These are phyloP conservation scores for Didymodactylos carnosus DNA, from an alignment of 2,888 invertebrate genomes.

Conservation along the genomic window DNA sequence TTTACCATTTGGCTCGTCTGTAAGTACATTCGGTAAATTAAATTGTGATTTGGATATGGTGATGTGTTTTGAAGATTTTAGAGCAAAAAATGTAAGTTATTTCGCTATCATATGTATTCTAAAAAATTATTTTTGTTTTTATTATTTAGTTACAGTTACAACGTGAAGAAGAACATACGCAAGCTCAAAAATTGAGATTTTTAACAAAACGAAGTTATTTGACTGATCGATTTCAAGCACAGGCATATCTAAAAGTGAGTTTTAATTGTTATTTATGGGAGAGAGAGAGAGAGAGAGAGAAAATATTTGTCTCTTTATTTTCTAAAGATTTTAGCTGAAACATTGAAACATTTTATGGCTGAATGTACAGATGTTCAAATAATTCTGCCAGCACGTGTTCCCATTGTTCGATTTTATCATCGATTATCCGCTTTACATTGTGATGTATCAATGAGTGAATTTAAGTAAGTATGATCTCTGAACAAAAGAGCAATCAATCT, in stretches of 20 bases:
- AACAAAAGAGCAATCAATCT: too few species aligned
- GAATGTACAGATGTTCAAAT: constrained; percentile 1
- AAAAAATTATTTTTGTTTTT: not conserved
- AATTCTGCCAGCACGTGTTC: constrained; percentile 10
- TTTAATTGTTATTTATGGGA: too few species aligned
- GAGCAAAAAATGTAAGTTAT: not conserved
- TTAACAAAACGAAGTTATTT: not conserved
- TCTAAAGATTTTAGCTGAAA: not conserved
- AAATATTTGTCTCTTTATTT: too few species aligned
- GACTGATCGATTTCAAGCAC: constrained; percentile 3
- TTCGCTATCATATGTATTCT: too few species aligned
- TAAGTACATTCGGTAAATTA: constrained; percentile 66
- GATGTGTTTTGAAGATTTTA: constrained; percentile 21
- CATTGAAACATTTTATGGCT: constrained; percentile 2
- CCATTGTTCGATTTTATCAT: constrained; percentile 7
- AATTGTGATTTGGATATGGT: constrained; percentile 64
- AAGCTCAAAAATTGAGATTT: not conserved
- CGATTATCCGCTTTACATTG: constrained; percentile 8
- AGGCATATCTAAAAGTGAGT: not conserved
- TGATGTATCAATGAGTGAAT: constrained; percentile 14
- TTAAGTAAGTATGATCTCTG: too few species aligned
- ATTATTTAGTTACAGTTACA: not conserved
- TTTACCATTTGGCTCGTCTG: constrained; percentile 67
- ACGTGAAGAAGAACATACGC: not conserved
- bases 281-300: too few species aligned